Evolutionary conservation across 2,888 invertebrate genomes (phyloP).

Genomic region (Protonemura montana): DNA sequence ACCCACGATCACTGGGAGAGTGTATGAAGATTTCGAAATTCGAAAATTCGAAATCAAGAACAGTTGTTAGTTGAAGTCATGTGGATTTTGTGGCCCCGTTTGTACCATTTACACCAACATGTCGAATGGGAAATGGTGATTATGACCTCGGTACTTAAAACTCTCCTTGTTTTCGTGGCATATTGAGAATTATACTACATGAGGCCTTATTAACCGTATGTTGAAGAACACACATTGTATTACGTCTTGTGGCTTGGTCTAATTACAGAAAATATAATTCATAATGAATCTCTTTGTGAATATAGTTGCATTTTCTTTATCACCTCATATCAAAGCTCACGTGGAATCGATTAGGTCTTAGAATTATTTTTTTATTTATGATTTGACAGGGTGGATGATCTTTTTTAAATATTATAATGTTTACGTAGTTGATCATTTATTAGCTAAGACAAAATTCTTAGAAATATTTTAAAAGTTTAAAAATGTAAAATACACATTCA

Average conservation of each 20-base stretch:
- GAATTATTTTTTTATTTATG: too few relatives aligned
- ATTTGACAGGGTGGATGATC: too few relatives aligned
- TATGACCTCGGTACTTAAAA: background rate
- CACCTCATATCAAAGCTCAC: background rate
- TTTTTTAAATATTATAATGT: too few relatives aligned
- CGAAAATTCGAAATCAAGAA: background rate
- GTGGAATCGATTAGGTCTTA: too few relatives aligned
- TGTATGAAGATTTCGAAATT: background rate
- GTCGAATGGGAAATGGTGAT: background rate
- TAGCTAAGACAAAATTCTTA: too few relatives aligned
- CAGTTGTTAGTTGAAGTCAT: background rate
- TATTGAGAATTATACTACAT: conserved; percentile 35
- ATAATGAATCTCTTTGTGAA: conserved; percentile 34
- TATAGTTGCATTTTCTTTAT: background rate
- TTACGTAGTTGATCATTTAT: too few relatives aligned
- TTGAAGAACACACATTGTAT: background rate
- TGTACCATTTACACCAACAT: background rate
- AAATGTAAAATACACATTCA: too few relatives aligned
- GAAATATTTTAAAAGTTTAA: too few relatives aligned
- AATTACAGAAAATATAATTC: conserved; percentile 32
- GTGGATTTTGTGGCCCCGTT: too few relatives aligned
- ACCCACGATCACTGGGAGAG: background rate
- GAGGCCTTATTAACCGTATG: conserved; percentile 35
- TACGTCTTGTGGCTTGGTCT: conserved; percentile 25
- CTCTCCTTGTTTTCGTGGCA: conserved; percentile 18